A percentile compares a stretch with the other conserved stretches of the same genome.
These are phyloP conservation scores for Eulimnadia texana DNA, from an alignment of 1,140 invertebrate species.

Conservation along the genomic window DNA sequence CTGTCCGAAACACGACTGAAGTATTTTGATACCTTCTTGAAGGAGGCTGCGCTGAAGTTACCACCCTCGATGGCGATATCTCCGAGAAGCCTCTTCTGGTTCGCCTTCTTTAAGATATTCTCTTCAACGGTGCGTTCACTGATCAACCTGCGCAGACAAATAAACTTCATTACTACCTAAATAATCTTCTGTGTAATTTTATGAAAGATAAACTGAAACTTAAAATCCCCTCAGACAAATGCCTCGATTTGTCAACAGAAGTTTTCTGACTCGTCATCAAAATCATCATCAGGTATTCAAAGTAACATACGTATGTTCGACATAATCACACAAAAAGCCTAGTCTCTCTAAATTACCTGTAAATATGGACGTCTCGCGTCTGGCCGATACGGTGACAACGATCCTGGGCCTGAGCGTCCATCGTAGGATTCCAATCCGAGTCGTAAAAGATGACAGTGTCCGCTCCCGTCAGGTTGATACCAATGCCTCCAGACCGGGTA, in stretches of 20 bases:
- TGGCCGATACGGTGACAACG: constrained; percentile 97
- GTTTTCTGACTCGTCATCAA: background rate
- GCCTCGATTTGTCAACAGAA: background rate
- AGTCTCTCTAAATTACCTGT: no score
- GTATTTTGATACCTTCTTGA: constrained; percentile 62
- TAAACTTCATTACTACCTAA: constrained; percentile 18
- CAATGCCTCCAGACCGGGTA: constrained; percentile 93
- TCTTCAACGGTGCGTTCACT: constrained; percentile 97
- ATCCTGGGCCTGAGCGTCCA: constrained; percentile 97
- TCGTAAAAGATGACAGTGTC: constrained; percentile 99
- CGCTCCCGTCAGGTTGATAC: constrained; percentile 96
- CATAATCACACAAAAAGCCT: background rate
- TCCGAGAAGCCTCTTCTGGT: constrained; percentile 89
- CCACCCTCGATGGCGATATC: constrained; percentile 97
- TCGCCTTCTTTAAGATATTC: constrained; percentile 97
- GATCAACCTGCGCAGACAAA: constrained; percentile 61
- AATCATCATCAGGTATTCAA: background rate
- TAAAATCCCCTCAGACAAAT: constrained; percentile 10
- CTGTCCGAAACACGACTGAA: background rate
- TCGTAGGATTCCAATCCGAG: constrained; percentile 99
- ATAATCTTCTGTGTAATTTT: background rate
- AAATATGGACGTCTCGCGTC: constrained; percentile 98
- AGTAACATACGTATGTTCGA: background rate
- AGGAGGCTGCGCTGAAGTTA: constrained; percentile 92
- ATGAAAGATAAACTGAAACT: no score